phyloP scores from a whole-genome alignment of 2,797 vertebrate species.

The Glossophaga mutica region DNA sequence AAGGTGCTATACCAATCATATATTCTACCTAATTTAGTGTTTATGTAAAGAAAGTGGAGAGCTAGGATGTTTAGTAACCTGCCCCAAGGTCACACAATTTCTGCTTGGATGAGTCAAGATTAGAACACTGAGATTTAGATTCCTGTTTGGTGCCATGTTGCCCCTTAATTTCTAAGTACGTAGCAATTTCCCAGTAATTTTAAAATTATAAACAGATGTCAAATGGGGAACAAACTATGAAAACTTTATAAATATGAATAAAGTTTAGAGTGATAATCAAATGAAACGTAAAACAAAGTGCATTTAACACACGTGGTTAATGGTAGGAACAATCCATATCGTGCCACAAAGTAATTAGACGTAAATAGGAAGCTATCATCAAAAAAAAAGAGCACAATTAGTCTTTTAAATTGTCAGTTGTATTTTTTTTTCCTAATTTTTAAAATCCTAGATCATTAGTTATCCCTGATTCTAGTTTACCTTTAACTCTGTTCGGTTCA shows the following conservation, averaged over 20 bases:
- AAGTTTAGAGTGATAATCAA: conserved; percentile 52
- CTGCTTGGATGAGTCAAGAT: accelerated
- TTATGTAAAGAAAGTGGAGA: neutral
- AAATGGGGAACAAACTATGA: conserved; percentile 29
- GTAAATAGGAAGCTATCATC: conserved; percentile 40
- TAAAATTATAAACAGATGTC: conserved; percentile 41
- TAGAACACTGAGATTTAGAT: neutral
- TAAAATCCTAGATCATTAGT: neutral
- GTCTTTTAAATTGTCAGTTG: conserved; percentile 23
- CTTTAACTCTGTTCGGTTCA: neutral
- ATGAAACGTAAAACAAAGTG: conserved; percentile 44
- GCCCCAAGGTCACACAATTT: neutral
- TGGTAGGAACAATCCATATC: neutral
- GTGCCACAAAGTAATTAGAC: neutral
- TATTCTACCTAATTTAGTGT: neutral
- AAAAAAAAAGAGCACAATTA: conserved; percentile 22
- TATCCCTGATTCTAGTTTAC: conserved; percentile 18
- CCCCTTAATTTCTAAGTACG: neutral
- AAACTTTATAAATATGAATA: conserved; percentile 33
- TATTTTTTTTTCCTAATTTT: conserved; percentile 23
- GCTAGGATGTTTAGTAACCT: neutral
- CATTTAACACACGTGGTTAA: neutral
- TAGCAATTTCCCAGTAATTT: conserved; percentile 5
- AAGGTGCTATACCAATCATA: neutral
- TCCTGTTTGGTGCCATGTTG: neutral